Percentiles rank a stretch among this genome's conserved stretches.
Evolutionary conservation across 1,140 invertebrate species (phyloP).

Genomic region (Wasmannia auropunctata): DNA sequence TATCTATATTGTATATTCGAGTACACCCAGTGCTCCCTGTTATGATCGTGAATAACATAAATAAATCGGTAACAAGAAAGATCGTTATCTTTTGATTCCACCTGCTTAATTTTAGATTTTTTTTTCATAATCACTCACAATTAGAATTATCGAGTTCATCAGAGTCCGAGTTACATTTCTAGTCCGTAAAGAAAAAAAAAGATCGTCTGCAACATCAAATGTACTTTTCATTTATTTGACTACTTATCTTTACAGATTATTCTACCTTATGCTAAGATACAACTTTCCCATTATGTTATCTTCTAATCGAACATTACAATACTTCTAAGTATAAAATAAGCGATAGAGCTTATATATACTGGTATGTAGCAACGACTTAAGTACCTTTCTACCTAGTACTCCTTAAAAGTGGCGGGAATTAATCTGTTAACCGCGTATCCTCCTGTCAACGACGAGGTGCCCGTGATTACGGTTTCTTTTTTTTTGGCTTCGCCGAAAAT

Average conservation of each 20-base stretch:
- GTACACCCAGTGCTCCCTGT: conserved; percentile 66
- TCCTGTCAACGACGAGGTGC: conserved; percentile 54
- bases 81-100: background rate
- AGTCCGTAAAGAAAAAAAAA: conserved; percentile 72
- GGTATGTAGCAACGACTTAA: conserved; percentile 83
- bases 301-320: conserved; percentile 81
- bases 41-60: conserved; percentile 76
- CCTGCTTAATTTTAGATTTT: too few species aligned
- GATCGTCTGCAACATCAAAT: conserved; percentile 83
- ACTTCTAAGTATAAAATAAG: conserved; percentile 86
- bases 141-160: too few species aligned
- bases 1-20: conserved; percentile 74
- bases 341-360: conserved; percentile 82
- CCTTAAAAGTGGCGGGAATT: conserved; percentile 78
- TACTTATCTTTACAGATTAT: conserved; percentile 85
- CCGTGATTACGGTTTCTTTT: conserved; percentile 63
- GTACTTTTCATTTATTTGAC: conserved; percentile 85
- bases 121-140: too few species aligned
- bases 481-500: conserved; percentile 66
- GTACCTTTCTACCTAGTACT: conserved; percentile 79
- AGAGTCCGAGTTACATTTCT: too few species aligned
- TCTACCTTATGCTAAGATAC: conserved; percentile 84
- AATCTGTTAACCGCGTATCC: conserved; percentile 61
- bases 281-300: conserved; percentile 83
- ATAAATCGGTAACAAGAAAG: conserved; percentile 66